Conservation (phyloP, 2,113 vertebrate genomes). For the Phyllopteryx taeniolatus region DNA sequence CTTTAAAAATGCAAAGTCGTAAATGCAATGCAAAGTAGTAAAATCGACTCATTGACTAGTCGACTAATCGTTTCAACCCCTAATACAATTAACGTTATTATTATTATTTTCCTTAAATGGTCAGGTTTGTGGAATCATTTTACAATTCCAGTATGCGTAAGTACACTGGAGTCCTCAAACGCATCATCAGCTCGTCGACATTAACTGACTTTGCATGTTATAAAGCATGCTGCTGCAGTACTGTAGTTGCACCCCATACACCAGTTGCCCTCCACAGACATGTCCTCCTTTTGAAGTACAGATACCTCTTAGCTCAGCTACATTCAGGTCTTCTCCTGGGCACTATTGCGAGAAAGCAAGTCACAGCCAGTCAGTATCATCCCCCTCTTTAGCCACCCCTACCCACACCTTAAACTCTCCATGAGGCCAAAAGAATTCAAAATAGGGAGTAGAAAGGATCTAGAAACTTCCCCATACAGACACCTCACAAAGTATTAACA, state of each 20-base stretch:
- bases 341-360: constrained; percentile 24
- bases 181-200: background rate
- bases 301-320: constrained; percentile 16
- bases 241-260: constrained; percentile 14
- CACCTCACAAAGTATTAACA: too few relatives aligned
- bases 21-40: too few relatives aligned
- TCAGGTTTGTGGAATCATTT: background rate
- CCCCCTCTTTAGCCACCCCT: constrained; percentile 9
- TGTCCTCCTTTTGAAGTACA: constrained; percentile 45
- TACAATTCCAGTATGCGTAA: background rate
- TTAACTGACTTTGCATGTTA: background rate
- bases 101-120: background rate
- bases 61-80: too few relatives aligned
- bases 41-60: too few relatives aligned
- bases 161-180: background rate
- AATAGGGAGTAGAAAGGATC: background rate
- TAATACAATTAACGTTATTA: background rate
- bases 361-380: constrained; percentile 30
- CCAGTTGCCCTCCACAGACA: constrained; percentile 34
- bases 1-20: too few relatives aligned
- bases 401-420: constrained; percentile 25
- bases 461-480: background rate
- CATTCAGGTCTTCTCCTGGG: constrained; percentile 18
- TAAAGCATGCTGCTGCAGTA: constrained; percentile 18
- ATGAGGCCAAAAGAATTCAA: background rate